phyloP scores from a whole-genome alignment of 2,888 invertebrate genomes.

The Euzophera pinguis region DNA sequence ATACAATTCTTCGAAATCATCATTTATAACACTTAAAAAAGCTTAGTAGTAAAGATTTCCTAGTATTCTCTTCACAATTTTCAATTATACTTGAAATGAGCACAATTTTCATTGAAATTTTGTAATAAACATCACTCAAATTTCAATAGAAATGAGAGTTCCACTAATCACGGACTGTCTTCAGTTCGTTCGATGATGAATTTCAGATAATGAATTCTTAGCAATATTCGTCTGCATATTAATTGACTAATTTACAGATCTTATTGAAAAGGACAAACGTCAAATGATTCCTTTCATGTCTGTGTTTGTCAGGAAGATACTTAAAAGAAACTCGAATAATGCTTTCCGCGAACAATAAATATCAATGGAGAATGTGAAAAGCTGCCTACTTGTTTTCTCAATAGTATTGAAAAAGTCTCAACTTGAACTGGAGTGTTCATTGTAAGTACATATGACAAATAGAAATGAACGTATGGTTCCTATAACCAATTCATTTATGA shows the following conservation, averaged over 20 bases:
- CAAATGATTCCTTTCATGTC: constrained; percentile 1
- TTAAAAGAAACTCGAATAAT: background rate
- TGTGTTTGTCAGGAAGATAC: background rate
- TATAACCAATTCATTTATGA: too few species aligned
- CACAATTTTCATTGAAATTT: background rate
- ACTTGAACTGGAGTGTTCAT: too few species aligned
- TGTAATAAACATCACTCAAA: constrained; percentile 15
- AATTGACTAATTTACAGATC: constrained; percentile 22
- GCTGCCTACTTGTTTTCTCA: too few species aligned
- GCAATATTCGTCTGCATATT: constrained; percentile 20
- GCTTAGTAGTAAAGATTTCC: too few species aligned
- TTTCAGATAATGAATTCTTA: constrained; percentile 28
- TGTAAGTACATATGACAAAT: too few species aligned
- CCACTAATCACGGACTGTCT: constrained; percentile 27
- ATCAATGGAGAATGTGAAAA: too few species aligned
- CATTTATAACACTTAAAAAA: too few species aligned
- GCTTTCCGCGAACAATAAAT: too few species aligned
- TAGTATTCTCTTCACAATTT: too few species aligned
- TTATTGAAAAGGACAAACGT: background rate
- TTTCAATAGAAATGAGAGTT: constrained; percentile 34
- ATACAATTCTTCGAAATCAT: too few species aligned
- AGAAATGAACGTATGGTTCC: too few species aligned
- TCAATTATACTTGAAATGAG: background rate
- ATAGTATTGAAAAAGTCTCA: too few species aligned
- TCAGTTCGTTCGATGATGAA: constrained; percentile 26